These are phyloP conservation scores for Anomalospiza imberbis DNA, from an alignment of 2,797 vertebrate species.

Conservation along the genomic window DNA sequence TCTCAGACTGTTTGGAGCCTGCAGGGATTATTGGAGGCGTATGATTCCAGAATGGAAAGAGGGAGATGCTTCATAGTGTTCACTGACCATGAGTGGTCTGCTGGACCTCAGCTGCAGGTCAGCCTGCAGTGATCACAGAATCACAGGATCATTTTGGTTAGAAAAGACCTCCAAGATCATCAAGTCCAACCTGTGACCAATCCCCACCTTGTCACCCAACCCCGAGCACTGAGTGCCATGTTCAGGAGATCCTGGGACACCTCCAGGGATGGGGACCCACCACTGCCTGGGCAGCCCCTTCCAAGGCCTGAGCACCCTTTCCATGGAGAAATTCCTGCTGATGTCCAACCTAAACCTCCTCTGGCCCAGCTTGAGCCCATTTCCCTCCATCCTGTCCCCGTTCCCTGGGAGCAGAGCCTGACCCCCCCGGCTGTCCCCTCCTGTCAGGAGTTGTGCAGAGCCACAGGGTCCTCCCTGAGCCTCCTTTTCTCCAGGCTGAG, in stretches of 20 bases:
- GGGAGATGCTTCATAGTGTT: not conserved
- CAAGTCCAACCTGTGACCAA: not conserved
- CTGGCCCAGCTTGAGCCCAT: not conserved
- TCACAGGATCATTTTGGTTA: no score
- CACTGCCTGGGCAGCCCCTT: not conserved
- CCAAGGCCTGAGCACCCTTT: fast-evolving
- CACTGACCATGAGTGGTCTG: not conserved
- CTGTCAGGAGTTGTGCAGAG: not conserved
- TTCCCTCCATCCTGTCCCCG: not conserved
- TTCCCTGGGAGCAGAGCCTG: not conserved
- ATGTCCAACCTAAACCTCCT: fast-evolving
- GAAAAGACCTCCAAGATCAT: not conserved
- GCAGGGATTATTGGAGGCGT: not conserved
- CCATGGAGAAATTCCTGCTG: not conserved
- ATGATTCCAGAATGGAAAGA: not conserved
- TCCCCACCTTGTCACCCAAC: not conserved
- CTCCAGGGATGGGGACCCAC: not conserved
- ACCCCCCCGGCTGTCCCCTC: fast-evolving
- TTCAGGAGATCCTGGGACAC: not conserved
- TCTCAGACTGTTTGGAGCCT: not conserved
- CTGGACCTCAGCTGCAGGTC: not conserved
- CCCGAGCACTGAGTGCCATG: not conserved
- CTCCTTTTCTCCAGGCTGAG: not conserved
- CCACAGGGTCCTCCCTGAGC: not conserved
- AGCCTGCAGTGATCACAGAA: not conserved